Evolutionary conservation across 2,797 vertebrate species (phyloP).

Genomic region (Podarcis siculus): DNA sequence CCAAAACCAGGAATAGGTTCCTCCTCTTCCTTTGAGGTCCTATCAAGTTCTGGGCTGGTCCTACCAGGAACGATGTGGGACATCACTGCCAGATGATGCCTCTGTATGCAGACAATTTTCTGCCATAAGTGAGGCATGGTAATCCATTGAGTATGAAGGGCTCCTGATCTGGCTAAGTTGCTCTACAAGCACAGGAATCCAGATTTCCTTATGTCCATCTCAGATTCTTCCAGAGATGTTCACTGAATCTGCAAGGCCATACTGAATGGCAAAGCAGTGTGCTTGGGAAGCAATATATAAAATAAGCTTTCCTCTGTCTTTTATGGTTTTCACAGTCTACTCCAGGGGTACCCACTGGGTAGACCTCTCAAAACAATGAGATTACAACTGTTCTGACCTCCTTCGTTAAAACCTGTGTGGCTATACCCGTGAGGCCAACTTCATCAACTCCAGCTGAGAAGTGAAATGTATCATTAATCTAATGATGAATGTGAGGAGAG

Average conservation of each 20-base stretch:
- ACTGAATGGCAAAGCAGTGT: too few relatives aligned
- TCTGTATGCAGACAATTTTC: background rate
- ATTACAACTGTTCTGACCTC: conserved; percentile 24
- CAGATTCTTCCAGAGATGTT: background rate
- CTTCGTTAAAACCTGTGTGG: conserved; percentile 27
- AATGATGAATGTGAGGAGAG: conserved; percentile 45
- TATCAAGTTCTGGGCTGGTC: background rate
- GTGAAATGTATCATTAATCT: conserved; percentile 55
- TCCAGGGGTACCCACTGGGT: background rate
- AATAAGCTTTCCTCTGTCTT: background rate
- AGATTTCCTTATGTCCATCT: background rate
- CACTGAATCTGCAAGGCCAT: background rate
- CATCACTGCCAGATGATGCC: background rate
- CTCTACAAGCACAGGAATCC: background rate
- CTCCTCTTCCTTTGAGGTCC: background rate
- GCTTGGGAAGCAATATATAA: background rate
- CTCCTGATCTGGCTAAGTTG: background rate
- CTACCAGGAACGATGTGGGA: too few relatives aligned
- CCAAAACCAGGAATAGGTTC: background rate
- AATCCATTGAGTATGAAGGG: background rate
- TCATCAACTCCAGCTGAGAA: conserved; percentile 50
- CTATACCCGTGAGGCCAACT: conserved; percentile 35
- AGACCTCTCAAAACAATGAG: conserved; percentile 38
- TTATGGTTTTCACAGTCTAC: background rate
- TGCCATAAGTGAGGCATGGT: background rate